Conservation (phyloP, 1,140 invertebrate species). For the Drosophila navojoa region DNA sequence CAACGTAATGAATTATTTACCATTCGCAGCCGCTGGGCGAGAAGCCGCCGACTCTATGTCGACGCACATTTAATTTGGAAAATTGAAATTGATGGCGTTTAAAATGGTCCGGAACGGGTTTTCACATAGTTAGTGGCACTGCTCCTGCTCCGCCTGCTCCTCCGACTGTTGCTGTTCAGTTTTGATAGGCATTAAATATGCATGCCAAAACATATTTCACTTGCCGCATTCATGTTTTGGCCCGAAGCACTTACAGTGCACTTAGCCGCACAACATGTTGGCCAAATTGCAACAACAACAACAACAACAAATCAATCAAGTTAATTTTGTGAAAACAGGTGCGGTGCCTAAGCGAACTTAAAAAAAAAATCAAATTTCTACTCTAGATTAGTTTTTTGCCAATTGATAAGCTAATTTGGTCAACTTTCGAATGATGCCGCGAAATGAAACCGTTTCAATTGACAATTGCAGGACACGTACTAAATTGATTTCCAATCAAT, state of each 20-base stretch:
- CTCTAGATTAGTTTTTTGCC: slow-evolving; percentile 10
- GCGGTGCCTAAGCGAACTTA: slow-evolving; percentile 1
- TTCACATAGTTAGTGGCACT: slow-evolving; percentile 57
- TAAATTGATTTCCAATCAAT: background rate
- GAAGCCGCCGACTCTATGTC: slow-evolving; percentile 11
- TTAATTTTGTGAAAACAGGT: slow-evolving; percentile 28
- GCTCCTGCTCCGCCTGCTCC: no score
- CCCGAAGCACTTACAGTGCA: slow-evolving; percentile 20
- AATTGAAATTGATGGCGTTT: slow-evolving; percentile 75
- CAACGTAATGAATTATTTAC: slow-evolving; percentile 76
- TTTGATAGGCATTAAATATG: slow-evolving; percentile 72
- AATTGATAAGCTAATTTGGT: slow-evolving; percentile 5
- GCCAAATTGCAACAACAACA: slow-evolving; percentile 14
- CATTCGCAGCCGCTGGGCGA: slow-evolving; percentile 16
- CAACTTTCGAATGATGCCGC: background rate
- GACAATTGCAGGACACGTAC: background rate
- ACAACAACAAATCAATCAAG: slow-evolving; percentile 5
- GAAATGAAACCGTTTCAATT: slow-evolving; percentile 5
- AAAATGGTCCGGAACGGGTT: slow-evolving; percentile 72
- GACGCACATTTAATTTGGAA: slow-evolving; percentile 67
- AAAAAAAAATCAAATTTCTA: slow-evolving; percentile 9
- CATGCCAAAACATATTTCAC: slow-evolving; percentile 76
- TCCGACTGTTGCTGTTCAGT: slow-evolving; percentile 29
- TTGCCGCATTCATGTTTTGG: slow-evolving; percentile 60
- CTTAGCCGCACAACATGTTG: slow-evolving; percentile 27